phyloP scores from a whole-genome alignment of 2,888 invertebrate genomes.

The Phytoseiulus persimilis region DNA sequence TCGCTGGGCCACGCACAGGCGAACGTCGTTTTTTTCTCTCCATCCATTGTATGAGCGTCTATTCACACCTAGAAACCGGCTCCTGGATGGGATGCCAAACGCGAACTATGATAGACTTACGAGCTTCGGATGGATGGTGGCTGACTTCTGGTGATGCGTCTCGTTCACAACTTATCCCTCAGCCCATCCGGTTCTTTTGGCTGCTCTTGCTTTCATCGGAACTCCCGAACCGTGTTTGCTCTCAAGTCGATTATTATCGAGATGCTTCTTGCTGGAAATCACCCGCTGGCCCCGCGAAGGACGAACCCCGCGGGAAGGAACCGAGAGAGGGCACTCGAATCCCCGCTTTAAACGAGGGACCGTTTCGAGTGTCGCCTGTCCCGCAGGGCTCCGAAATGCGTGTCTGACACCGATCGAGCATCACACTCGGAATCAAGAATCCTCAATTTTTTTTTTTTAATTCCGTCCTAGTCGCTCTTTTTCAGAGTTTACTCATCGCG shows the following conservation, averaged over 20 bases:
- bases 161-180: background rate
- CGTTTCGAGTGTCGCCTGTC: no score
- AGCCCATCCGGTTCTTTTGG: background rate
- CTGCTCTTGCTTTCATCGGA: background rate
- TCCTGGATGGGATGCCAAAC: background rate
- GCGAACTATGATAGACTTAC: background rate
- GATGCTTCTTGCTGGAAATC: no score
- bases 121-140: background rate
- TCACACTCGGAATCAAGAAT: no score
- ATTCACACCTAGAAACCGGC: background rate
- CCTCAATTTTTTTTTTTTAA: no score
- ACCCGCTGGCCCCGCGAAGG: no score
- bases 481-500: no score
- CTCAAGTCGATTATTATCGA: background rate
- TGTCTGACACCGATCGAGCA: no score
- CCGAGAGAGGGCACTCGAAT: no score
- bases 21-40: background rate
- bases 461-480: no score
- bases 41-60: background rate
- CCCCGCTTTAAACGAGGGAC: no score
- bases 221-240: background rate
- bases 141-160: background rate
- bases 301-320: no score
- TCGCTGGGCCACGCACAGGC: background rate
- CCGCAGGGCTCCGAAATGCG: no score